Evolutionary conservation across 2,888 invertebrate species (phyloP), one percentile per base, ranked within the genome.

Genomic region (Unio delphinus): DNA sequence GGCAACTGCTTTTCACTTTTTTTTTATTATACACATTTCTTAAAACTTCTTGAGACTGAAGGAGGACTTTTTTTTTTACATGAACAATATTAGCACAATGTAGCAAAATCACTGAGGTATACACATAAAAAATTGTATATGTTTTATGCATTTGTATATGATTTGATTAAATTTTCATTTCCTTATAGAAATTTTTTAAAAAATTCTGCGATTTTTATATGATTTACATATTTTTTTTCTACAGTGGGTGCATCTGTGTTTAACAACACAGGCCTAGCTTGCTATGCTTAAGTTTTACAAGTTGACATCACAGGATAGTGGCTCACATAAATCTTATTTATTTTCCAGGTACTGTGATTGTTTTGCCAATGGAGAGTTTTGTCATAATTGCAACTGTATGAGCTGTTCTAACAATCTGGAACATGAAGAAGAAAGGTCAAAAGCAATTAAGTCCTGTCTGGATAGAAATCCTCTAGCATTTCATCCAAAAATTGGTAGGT

Each of bases 321-420:
- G 64, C 20, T 60, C 57, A 26, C 20, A 28, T 15, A 30, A 59
- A 59, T 28, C 30, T 55, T 54, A 18, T 26, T 72, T 61, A 34
- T 58, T 70, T 78, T 78, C 15, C 87, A 93, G 93, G 80, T 94
- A 99, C 90, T 99, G 99, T 91, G 99, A 99, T 90, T 99, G 99
- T 90, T 99, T 99, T 92, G 99, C 99, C 6, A 99, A 98, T 91
- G 99, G 98, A 5, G 99, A 99, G 91, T 99, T 99, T 91, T 99
- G 99, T 91, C 95, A 96, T 90, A 92, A 94, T 90, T 99, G 99
- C 91, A 99, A 99, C 89, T 99, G 99, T 90, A 95, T 94, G 90
- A 97, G 98, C 91, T 99, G 99, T 90, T 96, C 94, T 84, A 99
- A 99, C 88, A 99, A 99, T 91, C 91, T 99, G 79, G 95, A 95